Conservation (phyloP, 1,140 invertebrate genomes). For the Monomorium pharaonis region DNA sequence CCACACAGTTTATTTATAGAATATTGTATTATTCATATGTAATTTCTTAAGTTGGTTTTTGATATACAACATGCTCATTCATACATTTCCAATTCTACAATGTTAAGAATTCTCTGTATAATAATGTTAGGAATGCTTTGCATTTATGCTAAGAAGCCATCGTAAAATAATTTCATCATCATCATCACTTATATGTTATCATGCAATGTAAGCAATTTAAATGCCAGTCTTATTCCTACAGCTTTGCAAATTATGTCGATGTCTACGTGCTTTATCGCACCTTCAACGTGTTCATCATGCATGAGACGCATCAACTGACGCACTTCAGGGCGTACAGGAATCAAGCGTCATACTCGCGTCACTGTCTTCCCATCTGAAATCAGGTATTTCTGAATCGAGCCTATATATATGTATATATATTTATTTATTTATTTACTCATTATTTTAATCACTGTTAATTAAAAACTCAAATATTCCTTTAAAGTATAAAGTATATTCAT, state of each 20-base stretch:
- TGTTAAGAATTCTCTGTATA: not conserved
- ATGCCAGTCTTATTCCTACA: conserved; percentile 28
- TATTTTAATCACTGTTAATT: not conserved
- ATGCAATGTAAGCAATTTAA: conserved; percentile 38
- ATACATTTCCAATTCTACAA: not conserved
- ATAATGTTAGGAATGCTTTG: conserved; percentile 1
- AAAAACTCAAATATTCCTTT: not conserved
- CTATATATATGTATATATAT: too few relatives aligned
- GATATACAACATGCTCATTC: not conserved
- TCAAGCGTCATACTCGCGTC: conserved; percentile 28
- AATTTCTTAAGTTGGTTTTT: not conserved
- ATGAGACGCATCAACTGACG: conserved; percentile 67
- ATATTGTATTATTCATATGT: not conserved
- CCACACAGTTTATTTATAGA: not conserved
- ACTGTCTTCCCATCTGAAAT: not conserved
- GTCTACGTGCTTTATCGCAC: not conserved
- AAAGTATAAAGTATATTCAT: too few relatives aligned
- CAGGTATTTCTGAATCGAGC: conserved; percentile 35
- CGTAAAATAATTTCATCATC: not conserved
- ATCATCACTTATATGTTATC: conserved; percentile 12
- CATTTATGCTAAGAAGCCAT: not conserved
- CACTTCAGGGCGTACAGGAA: conserved; percentile 55
- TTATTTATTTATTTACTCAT: conserved; percentile 1
- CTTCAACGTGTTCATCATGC: conserved; percentile 64
- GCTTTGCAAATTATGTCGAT: conserved; percentile 15